These are phyloP conservation scores for Coronaproctus castanopsis DNA, from an alignment of 2,888 invertebrate genomes.

Conservation along the genomic window DNA sequence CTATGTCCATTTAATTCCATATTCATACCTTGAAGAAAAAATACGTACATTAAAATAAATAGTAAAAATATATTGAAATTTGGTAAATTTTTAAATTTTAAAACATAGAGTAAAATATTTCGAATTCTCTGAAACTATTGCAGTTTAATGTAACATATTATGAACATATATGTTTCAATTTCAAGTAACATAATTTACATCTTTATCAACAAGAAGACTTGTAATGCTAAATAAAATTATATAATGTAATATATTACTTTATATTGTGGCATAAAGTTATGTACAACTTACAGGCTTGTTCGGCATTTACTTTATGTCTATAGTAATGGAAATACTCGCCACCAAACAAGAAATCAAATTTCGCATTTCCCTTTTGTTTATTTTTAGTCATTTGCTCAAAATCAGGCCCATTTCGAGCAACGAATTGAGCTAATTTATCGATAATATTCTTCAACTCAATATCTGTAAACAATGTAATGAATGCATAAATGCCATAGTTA, in stretches of 20 bases:
- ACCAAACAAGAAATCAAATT: constrained; percentile 90
- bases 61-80: constrained; percentile 1
- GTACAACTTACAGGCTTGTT: constrained; percentile 72
- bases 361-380: constrained; percentile 93
- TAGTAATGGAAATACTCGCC: constrained; percentile 92
- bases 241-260: too few relatives aligned
- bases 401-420: constrained; percentile 96
- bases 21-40: constrained; percentile 6
- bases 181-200: too few relatives aligned
- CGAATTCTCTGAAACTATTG: too few relatives aligned
- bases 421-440: constrained; percentile 95
- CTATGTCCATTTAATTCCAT: constrained; percentile 9
- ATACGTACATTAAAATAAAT: too few relatives aligned
- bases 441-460: constrained; percentile 90
- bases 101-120: too few relatives aligned
- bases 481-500: neutral
- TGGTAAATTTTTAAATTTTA: too few relatives aligned
- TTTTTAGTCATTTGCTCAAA: constrained; percentile 98
- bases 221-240: too few relatives aligned
- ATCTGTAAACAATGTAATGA: constrained; percentile 34
- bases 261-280: too few relatives aligned
- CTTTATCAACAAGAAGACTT: too few relatives aligned
- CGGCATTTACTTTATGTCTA: constrained; percentile 83
- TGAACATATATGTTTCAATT: too few relatives aligned
- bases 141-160: too few relatives aligned